Base-by-base conservation (phyloP, 1,140 invertebrate genomes). In the Lordiphosa mommai region DNA sequence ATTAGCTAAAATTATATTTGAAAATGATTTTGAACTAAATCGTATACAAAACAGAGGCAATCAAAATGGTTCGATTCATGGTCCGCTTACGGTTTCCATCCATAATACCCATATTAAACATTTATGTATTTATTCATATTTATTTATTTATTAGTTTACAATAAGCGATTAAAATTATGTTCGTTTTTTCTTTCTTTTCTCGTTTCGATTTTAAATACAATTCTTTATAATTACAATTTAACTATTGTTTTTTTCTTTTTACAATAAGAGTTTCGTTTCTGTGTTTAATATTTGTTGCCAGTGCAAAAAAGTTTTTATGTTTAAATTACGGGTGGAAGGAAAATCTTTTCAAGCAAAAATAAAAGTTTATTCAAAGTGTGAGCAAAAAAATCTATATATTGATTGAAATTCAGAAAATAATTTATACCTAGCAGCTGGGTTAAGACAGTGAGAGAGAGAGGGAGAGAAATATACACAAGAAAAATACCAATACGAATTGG, bases 111-210 rank as follows among this genome's bases (percentile, higher is more conserved):
- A n/a, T n/a, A 14, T 12, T 27, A 43, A 4, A 3, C 29, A 29
- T 32, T 27, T 51, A 41, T 58, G 63, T 59, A 61, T 76, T 82
- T 80, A 86, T 86, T 84, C 61, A 79, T 87, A 85, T 74, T 74
- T 72, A 72, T 82, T 82, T 86, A 76, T 87, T 84, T 88, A 88
- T 88, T 88, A 88, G 86, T 88, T 87, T 87, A 86, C 74, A 88
- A 68, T 88, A 88, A 88, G 77, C 82, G 67, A 88, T 82, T 87
- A 87, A 38, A 74, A 74, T 74, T 79, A 87, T 65, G 56, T 65
- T 79, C 65, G 65, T 76, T 66, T 66, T 16, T 66, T 43, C 10
- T 49, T 38, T 61, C 57, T 63, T 61, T 49, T 63, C 23, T 48
- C 46, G 17, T 61, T 63, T 56, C 16, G 13, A 27, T 50, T 72